These are phyloP conservation scores for Bibio marci DNA, from an alignment of 2,888 invertebrate species.

Conservation along the genomic window DNA sequence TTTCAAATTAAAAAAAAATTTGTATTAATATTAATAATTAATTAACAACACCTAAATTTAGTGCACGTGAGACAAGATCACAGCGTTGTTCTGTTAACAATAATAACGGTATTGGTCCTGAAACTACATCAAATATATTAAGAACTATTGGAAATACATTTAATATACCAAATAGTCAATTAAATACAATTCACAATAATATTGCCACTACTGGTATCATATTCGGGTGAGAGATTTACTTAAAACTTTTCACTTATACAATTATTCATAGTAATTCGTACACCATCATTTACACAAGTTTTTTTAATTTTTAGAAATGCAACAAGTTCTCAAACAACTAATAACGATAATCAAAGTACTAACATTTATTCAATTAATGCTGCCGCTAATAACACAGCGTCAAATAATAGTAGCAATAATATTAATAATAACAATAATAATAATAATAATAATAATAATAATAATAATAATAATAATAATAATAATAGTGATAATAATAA, in stretches of 20 bases:
- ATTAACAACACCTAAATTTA: neutral
- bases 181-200: conserved; percentile 27
- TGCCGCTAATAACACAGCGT: conserved; percentile 25
- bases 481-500: too few relatives aligned
- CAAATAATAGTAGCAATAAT: conserved; percentile 18
- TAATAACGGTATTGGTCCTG: conserved; percentile 9
- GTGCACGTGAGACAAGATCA: conserved; percentile 3
- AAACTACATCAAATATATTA: conserved; percentile 19
- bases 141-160: conserved; percentile 29
- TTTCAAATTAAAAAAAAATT: neutral
- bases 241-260: neutral
- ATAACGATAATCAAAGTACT: neutral
- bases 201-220: conserved; percentile 4
- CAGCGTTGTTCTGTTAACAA: conserved; percentile 14
- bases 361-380: conserved; percentile 10
- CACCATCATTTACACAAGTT: too few relatives aligned
- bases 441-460: conserved; percentile 2
- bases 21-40: neutral
- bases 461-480: too few relatives aligned
- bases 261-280: neutral
- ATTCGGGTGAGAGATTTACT: conserved; percentile 8
- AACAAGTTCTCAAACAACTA: neutral
- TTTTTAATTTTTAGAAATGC: neutral
- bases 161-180: conserved; percentile 26
- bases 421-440: conserved; percentile 17